These are phyloP conservation scores for Drosophila subpulchrella DNA, from an alignment of 1,140 invertebrate species.

Conservation along the genomic window DNA sequence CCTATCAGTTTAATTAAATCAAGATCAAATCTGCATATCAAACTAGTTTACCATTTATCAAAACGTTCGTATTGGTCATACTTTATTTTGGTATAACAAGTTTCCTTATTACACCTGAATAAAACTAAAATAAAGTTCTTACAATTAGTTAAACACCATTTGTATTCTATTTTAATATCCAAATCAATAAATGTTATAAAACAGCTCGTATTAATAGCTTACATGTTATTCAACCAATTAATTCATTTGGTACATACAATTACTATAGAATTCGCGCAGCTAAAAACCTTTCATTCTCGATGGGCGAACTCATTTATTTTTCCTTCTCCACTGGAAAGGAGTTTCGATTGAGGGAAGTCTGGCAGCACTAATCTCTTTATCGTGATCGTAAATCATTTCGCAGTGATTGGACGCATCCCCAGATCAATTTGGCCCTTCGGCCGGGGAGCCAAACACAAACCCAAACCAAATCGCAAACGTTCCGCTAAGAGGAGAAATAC, in stretches of 20 bases:
- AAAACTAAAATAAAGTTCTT: neutral
- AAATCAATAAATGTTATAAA: neutral
- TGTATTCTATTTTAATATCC: neutral
- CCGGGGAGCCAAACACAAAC: neutral
- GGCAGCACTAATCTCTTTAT: conserved; percentile 52
- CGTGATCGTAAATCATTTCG: conserved; percentile 61
- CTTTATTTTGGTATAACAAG: neutral
- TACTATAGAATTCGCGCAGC: neutral
- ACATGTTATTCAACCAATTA: neutral
- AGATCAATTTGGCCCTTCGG: conserved; percentile 27
- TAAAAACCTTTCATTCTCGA: conserved; percentile 2
- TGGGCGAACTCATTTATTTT: conserved; percentile 31
- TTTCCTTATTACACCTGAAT: neutral
- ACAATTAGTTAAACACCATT: neutral
- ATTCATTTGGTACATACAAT: neutral
- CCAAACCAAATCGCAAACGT: conserved; percentile 42
- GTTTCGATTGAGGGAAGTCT: conserved; percentile 5
- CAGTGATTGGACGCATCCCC: conserved; percentile 31
- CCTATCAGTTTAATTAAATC: conserved; percentile 16
- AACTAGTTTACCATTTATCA: conserved; percentile 10
- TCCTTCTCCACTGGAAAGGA: conserved; percentile 9
- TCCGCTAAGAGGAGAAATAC: conserved; percentile 55
- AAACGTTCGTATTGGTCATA: neutral
- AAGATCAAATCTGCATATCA: conserved; percentile 1
- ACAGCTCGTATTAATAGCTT: neutral